A percentile compares a stretch with the other conserved stretches of the same genome.
Evolutionary conservation across 2,113 vertebrate genomes (phyloP).

Genomic region (Dermatemys mawii): DNA sequence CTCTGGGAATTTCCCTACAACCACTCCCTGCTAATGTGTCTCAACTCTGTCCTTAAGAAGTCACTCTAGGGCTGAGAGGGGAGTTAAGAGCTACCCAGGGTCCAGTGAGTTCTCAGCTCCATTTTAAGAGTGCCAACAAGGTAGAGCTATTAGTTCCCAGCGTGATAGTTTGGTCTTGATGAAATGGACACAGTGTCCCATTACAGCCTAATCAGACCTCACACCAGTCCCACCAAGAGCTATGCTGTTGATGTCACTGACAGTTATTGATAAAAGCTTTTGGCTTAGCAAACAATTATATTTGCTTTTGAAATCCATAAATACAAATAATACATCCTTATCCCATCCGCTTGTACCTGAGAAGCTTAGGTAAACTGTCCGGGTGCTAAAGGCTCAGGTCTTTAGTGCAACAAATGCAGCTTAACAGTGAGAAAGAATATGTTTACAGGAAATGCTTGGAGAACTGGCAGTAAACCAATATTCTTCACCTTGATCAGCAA

Average conservation of each 20-base stretch:
- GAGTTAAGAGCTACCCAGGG: no score
- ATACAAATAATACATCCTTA: not conserved
- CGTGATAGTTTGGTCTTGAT: no score
- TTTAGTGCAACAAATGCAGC: not conserved
- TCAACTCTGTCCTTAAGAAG: no score
- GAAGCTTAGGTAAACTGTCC: not conserved
- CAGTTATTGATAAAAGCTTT: not conserved
- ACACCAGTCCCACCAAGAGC: not conserved
- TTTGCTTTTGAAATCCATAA: not conserved
- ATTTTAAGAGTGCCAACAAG: no score
- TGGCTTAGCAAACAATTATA: not conserved
- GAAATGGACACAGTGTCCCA: no score
- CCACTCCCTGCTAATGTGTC: no score
- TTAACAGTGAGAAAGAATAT: not conserved
- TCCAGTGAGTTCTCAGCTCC: no score
- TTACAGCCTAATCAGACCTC: no score
- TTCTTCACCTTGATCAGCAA: not conserved
- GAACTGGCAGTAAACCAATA: not conserved
- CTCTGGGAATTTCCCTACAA: no score
- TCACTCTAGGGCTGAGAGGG: no score
- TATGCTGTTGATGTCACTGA: not conserved
- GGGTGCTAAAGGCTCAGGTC: not conserved
- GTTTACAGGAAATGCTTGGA: not conserved
- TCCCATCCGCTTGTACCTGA: not conserved
- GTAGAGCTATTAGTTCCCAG: no score